Evolutionary conservation across 2,888 invertebrate genomes (phyloP), one percentile per base, ranked within the genome.

Genomic region (Agrilus cyanescens): DNA sequence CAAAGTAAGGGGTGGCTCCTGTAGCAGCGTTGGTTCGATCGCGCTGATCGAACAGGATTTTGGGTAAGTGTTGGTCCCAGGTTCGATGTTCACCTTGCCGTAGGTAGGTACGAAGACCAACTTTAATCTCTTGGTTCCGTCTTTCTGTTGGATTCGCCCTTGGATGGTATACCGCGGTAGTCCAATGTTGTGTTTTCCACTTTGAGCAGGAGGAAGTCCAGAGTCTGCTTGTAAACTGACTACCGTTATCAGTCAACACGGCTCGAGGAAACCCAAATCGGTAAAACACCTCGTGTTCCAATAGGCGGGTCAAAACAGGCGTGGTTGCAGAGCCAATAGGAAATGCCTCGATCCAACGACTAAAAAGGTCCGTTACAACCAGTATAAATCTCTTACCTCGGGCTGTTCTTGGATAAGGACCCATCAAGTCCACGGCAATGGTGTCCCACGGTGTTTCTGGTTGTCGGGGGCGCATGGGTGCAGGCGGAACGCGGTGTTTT

Each of bases 291-390:
- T 46, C 41, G 12, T 50, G 43, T 6, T 36, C 40, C 5, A 53
- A 30, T 1, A 38, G 18, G 1, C 18, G 10, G 3, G 46, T 34
- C 3, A 49, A 38, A 5, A 10, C 15, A 1, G 12, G 12, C 1
- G 48, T 33, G 1, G 42, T 40, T 7, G 48, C 32, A 2, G 25
- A 14, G 7, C 37, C 32, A 8, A 49, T 25, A 1, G 54, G 44
- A 37, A 48, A 52, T 0, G 52, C 53, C 34, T 55, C 54, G 1
- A 46, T 43, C 53, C 56, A 57, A 12, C 47, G 41, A 8, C 48
- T 51, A 29, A 49, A n/a, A n/a, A 53, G 10, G 16, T 55, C 52
- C 1, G 51, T 53, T 1, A 51, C 38, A 1, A 54, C 54, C 8
- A 54, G 37, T 6, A 54, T 32, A 33, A 35, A 47, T 6, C 38